phyloP scores from a whole-genome alignment of 2,113 vertebrate species.

The Nycticorax nycticorax region DNA sequence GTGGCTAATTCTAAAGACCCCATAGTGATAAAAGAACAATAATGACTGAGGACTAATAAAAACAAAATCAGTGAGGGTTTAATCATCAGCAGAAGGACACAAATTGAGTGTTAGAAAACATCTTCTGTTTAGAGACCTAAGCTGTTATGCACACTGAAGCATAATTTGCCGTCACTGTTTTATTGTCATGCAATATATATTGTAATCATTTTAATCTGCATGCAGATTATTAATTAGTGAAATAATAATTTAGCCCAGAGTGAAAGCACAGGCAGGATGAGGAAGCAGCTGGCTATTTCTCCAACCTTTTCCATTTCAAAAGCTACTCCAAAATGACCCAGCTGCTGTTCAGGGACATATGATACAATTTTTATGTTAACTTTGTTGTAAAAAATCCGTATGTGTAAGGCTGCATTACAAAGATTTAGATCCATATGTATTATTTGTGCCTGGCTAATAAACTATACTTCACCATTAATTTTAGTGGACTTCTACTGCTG shows the following conservation, averaged over 20 bases:
- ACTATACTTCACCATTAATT: not conserved
- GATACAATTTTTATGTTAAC: not conserved
- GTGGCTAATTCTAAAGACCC: slow-evolving; percentile 22
- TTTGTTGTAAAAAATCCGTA: not conserved
- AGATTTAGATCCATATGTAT: not conserved
- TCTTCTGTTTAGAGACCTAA: slow-evolving; percentile 52
- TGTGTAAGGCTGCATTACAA: not conserved
- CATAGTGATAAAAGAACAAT: slow-evolving; percentile 49
- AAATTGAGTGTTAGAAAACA: slow-evolving; percentile 43
- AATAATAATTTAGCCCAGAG: slow-evolving; percentile 9
- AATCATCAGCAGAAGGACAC: slow-evolving; percentile 40
- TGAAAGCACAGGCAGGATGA: not conserved
- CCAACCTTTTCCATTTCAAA: slow-evolving; percentile 4
- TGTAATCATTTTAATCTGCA: slow-evolving; percentile 28
- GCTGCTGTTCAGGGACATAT: slow-evolving; percentile 18
- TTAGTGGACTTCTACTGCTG: not conserved
- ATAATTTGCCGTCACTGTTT: slow-evolving; percentile 31
- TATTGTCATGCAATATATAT: slow-evolving; percentile 35
- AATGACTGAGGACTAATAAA: slow-evolving; percentile 55
- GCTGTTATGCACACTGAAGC: slow-evolving; percentile 24
- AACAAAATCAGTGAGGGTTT: slow-evolving; percentile 28
- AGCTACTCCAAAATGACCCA: slow-evolving; percentile 38
- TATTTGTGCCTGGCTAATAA: not conserved
- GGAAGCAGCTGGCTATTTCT: slow-evolving; percentile 10
- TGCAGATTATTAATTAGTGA: slow-evolving; percentile 46